Conservation (phyloP, 1,140 invertebrate genomes). For the Andricus grossulariae region DNA sequence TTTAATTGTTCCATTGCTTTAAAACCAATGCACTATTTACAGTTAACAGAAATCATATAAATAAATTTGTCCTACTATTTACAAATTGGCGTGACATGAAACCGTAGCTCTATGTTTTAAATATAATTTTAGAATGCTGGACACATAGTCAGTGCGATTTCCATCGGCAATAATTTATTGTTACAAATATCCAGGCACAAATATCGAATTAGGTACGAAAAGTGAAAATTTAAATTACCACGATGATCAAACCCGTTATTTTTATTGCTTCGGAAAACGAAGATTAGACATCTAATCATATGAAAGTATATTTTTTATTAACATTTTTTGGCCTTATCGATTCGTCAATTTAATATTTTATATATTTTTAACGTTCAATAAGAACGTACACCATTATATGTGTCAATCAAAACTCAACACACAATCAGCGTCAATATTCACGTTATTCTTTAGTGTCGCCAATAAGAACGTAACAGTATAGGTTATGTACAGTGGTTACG, state of each 20-base stretch:
- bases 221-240: not conserved
- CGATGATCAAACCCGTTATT: not conserved
- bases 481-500: too few species aligned
- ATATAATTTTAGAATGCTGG: conserved; percentile 46
- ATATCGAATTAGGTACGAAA: not conserved
- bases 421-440: too few species aligned
- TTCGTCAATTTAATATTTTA: too few species aligned
- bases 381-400: too few species aligned
- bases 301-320: too few species aligned
- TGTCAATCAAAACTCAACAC: too few species aligned
- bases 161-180: not conserved
- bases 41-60: conserved; percentile 48
- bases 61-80: conserved; percentile 64
- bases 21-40: conserved; percentile 41
- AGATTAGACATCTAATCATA: too few species aligned
- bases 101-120: conserved; percentile 46
- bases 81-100: conserved; percentile 48
- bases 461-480: too few species aligned
- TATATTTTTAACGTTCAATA: too few species aligned
- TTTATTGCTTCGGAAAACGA: too few species aligned
- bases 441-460: too few species aligned
- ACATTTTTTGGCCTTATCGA: too few species aligned
- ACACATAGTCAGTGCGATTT: conserved; percentile 34
- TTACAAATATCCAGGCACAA: not conserved
- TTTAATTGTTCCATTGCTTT: conserved; percentile 31